Percentiles rank a stretch among this genome's conserved stretches.
Conservation (phyloP, 2,888 invertebrate genomes). For the Lycocerus yunnanus region DNA sequence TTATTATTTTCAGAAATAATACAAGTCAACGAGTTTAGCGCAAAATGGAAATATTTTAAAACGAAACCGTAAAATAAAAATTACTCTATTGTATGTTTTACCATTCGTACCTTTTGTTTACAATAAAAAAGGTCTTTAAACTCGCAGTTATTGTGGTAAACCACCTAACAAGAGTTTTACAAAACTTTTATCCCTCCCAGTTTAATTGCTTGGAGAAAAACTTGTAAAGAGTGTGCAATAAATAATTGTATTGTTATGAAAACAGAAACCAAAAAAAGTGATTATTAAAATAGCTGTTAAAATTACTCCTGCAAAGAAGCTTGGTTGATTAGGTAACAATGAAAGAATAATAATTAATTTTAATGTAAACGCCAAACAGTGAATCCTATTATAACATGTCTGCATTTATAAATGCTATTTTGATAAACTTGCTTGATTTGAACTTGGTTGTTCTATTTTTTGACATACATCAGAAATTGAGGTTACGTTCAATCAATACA, state of each 20-base stretch:
- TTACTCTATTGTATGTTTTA: neutral
- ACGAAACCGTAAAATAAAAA: neutral
- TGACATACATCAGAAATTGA: neutral
- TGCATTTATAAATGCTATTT: neutral
- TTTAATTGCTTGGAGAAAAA: neutral
- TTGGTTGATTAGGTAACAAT: too few relatives aligned
- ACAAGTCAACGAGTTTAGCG: neutral
- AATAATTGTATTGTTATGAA: neutral
- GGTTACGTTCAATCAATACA: neutral
- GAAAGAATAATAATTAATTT: too few relatives aligned
- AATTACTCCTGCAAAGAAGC: too few relatives aligned
- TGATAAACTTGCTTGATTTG: neutral
- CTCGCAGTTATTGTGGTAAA: neutral
- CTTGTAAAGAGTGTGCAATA: neutral
- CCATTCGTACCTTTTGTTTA: neutral
- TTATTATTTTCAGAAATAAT: neutral
- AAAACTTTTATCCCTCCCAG: neutral
- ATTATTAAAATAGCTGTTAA: too few relatives aligned
- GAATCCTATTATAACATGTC: too few relatives aligned
- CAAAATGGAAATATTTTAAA: neutral
- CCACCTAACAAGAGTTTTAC: neutral
- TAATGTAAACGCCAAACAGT: too few relatives aligned
- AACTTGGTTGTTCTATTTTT: neutral
- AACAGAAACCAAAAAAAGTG: neutral
- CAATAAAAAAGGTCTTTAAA: neutral